These are phyloP conservation scores for Andrena fulva DNA, from an alignment of 2,888 invertebrate species.

Conservation along the genomic window DNA sequence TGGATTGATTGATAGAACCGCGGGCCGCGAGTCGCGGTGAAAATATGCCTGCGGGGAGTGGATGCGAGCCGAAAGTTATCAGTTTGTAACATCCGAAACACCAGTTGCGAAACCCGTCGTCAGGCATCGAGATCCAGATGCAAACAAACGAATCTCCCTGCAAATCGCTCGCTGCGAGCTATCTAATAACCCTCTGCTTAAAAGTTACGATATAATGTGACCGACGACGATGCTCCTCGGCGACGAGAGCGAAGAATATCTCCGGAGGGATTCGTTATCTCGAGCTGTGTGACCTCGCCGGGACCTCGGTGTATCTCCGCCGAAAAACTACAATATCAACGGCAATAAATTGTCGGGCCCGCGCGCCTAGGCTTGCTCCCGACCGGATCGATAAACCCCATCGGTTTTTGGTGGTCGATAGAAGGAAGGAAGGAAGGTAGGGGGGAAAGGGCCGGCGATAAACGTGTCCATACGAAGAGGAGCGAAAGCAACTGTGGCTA, in stretches of 20 bases:
- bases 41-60: neutral
- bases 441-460: neutral
- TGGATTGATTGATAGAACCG: conserved; percentile 6
- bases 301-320: conserved; percentile 40
- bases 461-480: neutral
- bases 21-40: neutral
- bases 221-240: neutral
- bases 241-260: neutral
- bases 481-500: conserved; percentile 75
- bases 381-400: conserved; percentile 33
- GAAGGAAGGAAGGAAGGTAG: neutral
- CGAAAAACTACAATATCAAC: conserved; percentile 41
- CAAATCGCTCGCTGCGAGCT: conserved; percentile 9
- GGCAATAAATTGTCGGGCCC: conserved; percentile 42
- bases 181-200: no score
- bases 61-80: conserved; percentile 27
- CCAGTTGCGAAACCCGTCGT: conserved; percentile 11
- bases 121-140: conserved; percentile 13
- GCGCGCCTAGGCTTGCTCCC: neutral
- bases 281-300: conserved; percentile 28
- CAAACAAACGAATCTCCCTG: conserved; percentile 24
- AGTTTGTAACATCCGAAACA: conserved; percentile 20
- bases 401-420: neutral
- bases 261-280: conserved; percentile 19
- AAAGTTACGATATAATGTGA: no score